phyloP scores from a whole-genome alignment of 1,140 invertebrate genomes.

The Druon quercuslanigerum region DNA sequence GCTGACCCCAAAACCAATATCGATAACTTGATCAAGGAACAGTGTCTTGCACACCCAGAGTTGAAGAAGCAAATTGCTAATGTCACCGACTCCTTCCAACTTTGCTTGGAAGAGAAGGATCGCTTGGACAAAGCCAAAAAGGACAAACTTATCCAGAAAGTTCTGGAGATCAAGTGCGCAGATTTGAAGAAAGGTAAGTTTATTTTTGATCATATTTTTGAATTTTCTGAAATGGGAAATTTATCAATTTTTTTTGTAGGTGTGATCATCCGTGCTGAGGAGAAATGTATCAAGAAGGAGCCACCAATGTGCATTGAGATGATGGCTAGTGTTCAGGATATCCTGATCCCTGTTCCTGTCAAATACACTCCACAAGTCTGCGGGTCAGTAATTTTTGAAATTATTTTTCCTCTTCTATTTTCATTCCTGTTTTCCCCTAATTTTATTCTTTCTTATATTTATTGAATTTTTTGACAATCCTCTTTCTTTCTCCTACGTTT shows the following conservation, averaged over 20 bases:
- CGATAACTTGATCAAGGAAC: neutral
- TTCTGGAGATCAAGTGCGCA: neutral
- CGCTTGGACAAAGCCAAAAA: neutral
- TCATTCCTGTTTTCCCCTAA: neutral
- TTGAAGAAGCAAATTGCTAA: slow-evolving; percentile 1
- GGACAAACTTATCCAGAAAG: neutral
- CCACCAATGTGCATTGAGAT: slow-evolving; percentile 14
- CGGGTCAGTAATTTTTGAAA: neutral
- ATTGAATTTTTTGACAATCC: no score
- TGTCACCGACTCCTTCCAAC: neutral
- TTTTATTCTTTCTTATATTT: no score
- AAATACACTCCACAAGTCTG: slow-evolving; percentile 11
- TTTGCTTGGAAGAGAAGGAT: neutral
- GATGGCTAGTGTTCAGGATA: neutral
- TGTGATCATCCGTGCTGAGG: neutral
- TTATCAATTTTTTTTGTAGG: neutral
- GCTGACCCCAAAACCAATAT: neutral
- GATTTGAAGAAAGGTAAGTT: neutral
- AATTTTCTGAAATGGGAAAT: neutral
- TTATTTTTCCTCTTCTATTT: no score
- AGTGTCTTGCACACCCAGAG: neutral
- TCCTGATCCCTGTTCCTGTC: neutral
- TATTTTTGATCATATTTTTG: neutral
- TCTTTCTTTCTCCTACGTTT: no score
- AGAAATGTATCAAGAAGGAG: neutral